These are phyloP conservation scores for Drosophila sulfurigaster DNA, from an alignment of 1,140 invertebrate genomes.

Conservation along the genomic window DNA sequence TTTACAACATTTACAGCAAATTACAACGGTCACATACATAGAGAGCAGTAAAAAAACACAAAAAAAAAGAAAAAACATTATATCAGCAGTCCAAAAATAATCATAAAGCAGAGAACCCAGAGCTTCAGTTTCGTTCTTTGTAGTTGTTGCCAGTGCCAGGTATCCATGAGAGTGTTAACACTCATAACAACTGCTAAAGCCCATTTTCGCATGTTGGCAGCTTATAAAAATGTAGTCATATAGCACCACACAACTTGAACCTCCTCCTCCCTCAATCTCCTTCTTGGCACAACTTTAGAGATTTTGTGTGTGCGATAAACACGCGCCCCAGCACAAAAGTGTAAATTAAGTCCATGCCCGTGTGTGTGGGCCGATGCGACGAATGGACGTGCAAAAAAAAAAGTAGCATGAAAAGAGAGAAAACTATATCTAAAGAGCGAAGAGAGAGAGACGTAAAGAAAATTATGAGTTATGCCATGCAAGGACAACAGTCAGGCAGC, in stretches of 20 bases:
- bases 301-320: constrained; percentile 81
- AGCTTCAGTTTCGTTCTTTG: constrained; percentile 34
- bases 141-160: constrained; percentile 37
- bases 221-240: constrained; percentile 79
- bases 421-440: constrained; percentile 1
- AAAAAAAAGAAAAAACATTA: constrained; percentile 55
- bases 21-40: constrained; percentile 65
- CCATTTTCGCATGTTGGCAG: constrained; percentile 84
- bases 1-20: constrained; percentile 83
- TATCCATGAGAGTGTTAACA: constrained; percentile 82
- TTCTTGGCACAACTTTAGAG: constrained; percentile 62
- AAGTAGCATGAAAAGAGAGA: not conserved
- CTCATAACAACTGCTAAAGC: constrained; percentile 82
- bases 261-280: not conserved
- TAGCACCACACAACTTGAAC: constrained; percentile 42
- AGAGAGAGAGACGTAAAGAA: constrained; percentile 46
- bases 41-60: constrained; percentile 17
- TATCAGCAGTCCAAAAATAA: constrained; percentile 72
- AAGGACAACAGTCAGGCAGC: constrained; percentile 64
- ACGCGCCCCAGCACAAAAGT: constrained; percentile 80
- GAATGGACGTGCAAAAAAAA: constrained; percentile 12
- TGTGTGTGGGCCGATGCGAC: constrained; percentile 66
- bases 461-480: constrained; percentile 80
- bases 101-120: constrained; percentile 37
- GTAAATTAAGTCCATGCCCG: constrained; percentile 79